Percentiles rank a stretch among this genome's conserved stretches.
These are phyloP conservation scores for Vanessa cardui DNA, from an alignment of 2,888 invertebrate genomes.

Conservation along the genomic window DNA sequence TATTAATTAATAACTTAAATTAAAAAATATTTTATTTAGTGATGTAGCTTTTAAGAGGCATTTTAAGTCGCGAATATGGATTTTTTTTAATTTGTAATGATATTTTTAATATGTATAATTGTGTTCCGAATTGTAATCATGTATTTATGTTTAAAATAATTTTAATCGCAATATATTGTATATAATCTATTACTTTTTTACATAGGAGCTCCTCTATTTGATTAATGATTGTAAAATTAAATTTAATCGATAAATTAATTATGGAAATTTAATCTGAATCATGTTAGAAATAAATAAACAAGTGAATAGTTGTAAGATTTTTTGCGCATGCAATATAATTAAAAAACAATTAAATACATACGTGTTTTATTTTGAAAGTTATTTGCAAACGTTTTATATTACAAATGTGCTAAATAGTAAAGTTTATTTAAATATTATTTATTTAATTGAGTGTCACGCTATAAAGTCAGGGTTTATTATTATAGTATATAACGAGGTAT, in stretches of 20 bases:
- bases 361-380: no score
- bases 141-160: neutral
- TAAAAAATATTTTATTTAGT: neutral
- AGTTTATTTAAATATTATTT: no score
- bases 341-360: no score
- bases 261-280: no score
- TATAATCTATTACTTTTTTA: neutral
- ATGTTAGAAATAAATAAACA: no score
- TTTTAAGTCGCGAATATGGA: neutral
- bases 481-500: no score
- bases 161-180: constrained; percentile 1
- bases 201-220: constrained; percentile 17
- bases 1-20: constrained; percentile 6
- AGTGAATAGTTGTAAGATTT: no score
- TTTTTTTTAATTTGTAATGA: neutral
- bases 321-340: no score
- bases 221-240: neutral
- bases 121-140: neutral
- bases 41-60: constrained; percentile 13
- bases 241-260: neutral
- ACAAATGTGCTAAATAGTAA: no score
- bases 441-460: no score
- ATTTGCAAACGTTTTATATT: no score
- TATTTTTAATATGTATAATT: neutral
- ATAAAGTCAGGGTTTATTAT: no score